phyloP scores from a whole-genome alignment of 30 jellyfish, hydroid and myxozoan species.

The Phacellophora camtschatica region DNA sequence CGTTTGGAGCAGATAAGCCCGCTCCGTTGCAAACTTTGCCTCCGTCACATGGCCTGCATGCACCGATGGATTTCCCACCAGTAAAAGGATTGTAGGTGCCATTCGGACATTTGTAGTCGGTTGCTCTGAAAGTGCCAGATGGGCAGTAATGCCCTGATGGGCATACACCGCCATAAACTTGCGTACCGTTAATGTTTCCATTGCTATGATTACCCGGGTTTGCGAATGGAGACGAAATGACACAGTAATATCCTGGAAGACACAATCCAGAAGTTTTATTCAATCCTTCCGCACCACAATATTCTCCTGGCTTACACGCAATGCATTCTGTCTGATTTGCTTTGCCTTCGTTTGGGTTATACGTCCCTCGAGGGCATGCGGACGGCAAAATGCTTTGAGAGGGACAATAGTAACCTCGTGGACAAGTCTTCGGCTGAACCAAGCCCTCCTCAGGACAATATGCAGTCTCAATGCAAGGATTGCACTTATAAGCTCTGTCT shows the following conservation, averaged over 20 bases:
- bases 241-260: slow-evolving; percentile 84
- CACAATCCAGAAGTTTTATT: slow-evolving; percentile 78
- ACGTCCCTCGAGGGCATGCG: slow-evolving; percentile 95
- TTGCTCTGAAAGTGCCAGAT: slow-evolving; percentile 72
- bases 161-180: slow-evolving; percentile 91
- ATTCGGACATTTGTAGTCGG: slow-evolving; percentile 79
- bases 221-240: slow-evolving; percentile 74
- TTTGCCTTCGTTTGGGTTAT: slow-evolving; percentile 71
- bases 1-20: slow-evolving; percentile 87
- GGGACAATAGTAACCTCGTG: slow-evolving; percentile 91
- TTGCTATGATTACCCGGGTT: slow-evolving; percentile 88
- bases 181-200: slow-evolving; percentile 63
- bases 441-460: slow-evolving; percentile 93
- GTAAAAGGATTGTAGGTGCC: slow-evolving; percentile 86
- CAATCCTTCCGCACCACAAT: slow-evolving; percentile 86
- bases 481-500: slow-evolving; percentile 78
- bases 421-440: slow-evolving; percentile 71
- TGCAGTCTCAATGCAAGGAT: slow-evolving; percentile 77
- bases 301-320: slow-evolving; percentile 78
- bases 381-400: slow-evolving; percentile 59
- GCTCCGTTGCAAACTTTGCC: slow-evolving; percentile 84
- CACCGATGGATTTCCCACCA: slow-evolving; percentile 67
- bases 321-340: slow-evolving; percentile 76
- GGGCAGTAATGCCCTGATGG: slow-evolving; percentile 95
- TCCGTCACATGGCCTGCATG: slow-evolving; percentile 82